These are phyloP conservation scores for Sitta carolinensis DNA, from an alignment of 2,797 vertebrate species.

Conservation along the genomic window DNA sequence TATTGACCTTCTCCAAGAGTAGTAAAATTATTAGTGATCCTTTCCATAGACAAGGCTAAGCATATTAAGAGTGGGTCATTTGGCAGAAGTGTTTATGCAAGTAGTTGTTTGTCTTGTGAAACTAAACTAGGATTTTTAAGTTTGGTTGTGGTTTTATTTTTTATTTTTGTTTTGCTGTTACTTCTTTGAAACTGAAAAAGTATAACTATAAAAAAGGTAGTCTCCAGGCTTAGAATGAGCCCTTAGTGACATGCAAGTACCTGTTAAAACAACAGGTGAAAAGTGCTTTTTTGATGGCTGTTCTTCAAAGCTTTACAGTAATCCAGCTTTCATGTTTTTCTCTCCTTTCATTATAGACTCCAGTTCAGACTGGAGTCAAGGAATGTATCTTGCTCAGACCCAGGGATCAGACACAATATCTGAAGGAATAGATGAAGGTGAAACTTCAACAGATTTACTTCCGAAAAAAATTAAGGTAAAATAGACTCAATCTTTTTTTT, in stretches of 20 bases:
- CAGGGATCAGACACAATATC: conserved; percentile 82
- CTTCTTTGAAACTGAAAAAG: conserved; percentile 23
- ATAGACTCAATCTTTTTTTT: neutral
- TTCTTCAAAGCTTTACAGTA: conserved; percentile 32
- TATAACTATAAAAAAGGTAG: neutral
- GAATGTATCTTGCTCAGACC: conserved; percentile 80
- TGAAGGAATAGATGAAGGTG: conserved; percentile 84
- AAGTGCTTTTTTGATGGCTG: conserved; percentile 7
- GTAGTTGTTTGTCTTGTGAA: neutral
- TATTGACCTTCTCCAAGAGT: neutral
- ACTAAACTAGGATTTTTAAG: neutral
- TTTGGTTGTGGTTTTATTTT: neutral
- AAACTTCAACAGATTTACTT: conserved; percentile 79
- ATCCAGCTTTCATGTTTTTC: conserved; percentile 40
- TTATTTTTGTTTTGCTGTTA: neutral
- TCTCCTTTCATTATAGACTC: conserved; percentile 81
- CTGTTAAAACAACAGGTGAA: neutral
- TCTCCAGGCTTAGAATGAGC: neutral
- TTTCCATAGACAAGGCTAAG: neutral
- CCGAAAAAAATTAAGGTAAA: conserved; percentile 92
- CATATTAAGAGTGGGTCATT: neutral
- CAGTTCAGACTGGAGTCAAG: conserved; percentile 91
- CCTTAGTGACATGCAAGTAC: neutral
- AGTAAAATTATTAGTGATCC: neutral
- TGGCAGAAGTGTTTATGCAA: neutral